phyloP scores from a whole-genome alignment of 2,113 vertebrate species.

The Phaethornis superciliosus region DNA sequence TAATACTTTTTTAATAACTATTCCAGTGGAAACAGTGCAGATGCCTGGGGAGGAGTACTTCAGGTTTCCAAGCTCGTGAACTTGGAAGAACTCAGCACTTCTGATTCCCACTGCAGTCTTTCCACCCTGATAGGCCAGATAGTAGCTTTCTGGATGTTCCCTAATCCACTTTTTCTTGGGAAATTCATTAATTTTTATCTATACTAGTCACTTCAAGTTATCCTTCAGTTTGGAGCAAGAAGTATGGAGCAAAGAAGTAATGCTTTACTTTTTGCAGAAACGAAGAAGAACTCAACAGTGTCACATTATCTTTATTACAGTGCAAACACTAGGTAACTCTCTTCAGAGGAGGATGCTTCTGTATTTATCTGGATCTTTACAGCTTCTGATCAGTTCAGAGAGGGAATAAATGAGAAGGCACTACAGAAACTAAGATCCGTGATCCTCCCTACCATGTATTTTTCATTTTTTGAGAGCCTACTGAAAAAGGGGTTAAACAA shows the following conservation, averaged over 20 bases:
- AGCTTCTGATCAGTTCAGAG: neutral
- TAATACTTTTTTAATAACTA: neutral
- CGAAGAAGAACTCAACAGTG: neutral
- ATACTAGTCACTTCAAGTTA: neutral
- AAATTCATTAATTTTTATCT: neutral
- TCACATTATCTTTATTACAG: neutral
- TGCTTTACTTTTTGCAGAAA: neutral
- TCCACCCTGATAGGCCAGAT: neutral
- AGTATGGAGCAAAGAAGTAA: neutral
- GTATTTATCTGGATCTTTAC: neutral
- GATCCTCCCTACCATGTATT: neutral
- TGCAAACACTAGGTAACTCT: neutral
- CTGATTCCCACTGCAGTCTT: neutral
- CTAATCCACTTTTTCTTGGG: neutral
- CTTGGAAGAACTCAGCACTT: neutral
- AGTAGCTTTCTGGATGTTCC: neutral
- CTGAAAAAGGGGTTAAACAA: neutral
- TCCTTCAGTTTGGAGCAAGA: neutral
- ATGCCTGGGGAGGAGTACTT: neutral
- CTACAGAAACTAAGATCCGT: neutral
- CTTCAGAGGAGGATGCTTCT: neutral
- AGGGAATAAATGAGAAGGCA: neutral
- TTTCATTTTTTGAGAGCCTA: neutral
- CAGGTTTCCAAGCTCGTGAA: neutral
- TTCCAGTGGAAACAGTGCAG: neutral